These are phyloP conservation scores for Zalophus californianus DNA, from an alignment of 2,797 vertebrate genomes.

Conservation along the genomic window DNA sequence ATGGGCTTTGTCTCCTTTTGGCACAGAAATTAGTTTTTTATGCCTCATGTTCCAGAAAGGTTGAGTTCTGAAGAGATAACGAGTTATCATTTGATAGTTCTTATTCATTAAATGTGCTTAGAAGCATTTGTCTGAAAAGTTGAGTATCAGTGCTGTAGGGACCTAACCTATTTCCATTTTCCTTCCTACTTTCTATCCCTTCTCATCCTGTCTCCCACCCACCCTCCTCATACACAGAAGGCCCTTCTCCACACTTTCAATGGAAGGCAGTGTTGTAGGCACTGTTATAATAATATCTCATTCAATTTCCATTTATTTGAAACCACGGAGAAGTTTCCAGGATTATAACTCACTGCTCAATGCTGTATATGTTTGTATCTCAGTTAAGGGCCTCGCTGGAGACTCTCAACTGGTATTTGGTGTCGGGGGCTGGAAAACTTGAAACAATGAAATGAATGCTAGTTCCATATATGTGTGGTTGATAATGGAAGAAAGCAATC, in stretches of 20 bases:
- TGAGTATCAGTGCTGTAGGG: background rate
- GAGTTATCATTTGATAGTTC: constrained; percentile 10
- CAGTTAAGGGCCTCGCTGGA: background rate
- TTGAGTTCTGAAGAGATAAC: constrained; percentile 2
- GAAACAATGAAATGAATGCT: constrained; percentile 49
- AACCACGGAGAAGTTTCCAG: background rate
- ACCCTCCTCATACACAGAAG: background rate
- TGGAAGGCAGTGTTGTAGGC: background rate
- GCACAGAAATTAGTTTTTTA: background rate
- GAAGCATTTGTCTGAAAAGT: background rate
- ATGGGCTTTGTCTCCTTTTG: background rate
- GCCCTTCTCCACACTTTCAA: background rate
- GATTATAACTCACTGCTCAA: background rate
- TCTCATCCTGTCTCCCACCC: background rate
- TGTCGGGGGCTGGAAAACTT: background rate
- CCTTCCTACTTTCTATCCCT: background rate
- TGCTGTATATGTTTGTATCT: constrained; percentile 40
- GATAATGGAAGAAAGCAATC: constrained; percentile 4
- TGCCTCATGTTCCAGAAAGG: background rate
- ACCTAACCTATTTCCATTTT: background rate
- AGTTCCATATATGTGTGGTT: background rate
- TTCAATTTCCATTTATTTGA: constrained; percentile 8
- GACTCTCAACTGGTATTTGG: background rate
- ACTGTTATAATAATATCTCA: background rate
- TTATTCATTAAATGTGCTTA: constrained; percentile 4